Evolutionary conservation across 2,888 invertebrate species (phyloP).

Genomic region (Dendrolimus houi): DNA sequence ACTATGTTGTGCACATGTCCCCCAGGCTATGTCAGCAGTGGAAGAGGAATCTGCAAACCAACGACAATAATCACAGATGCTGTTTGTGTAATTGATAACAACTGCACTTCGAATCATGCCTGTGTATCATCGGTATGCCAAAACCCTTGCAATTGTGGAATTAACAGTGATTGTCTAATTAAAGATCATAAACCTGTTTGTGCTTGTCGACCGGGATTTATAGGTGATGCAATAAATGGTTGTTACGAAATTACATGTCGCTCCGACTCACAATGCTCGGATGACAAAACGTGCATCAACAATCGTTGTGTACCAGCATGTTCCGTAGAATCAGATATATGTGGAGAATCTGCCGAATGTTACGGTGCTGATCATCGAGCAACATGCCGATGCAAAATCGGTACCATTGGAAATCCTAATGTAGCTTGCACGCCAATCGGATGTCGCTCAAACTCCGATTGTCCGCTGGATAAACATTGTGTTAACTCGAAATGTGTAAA

Average conservation of each 20-base stretch:
- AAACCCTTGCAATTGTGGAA: slow-evolving; percentile 90
- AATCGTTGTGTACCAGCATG: slow-evolving; percentile 90
- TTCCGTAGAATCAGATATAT: slow-evolving; percentile 80
- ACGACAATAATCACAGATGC: slow-evolving; percentile 78
- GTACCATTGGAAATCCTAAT: slow-evolving; percentile 88
- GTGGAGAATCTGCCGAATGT: slow-evolving; percentile 87
- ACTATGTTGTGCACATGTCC: slow-evolving; percentile 95
- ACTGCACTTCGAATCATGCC: slow-evolving; percentile 86
- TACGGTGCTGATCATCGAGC: slow-evolving; percentile 87
- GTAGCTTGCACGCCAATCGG: slow-evolving; percentile 87
- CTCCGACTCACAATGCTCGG: slow-evolving; percentile 85
- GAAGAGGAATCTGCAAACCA: slow-evolving; percentile 88
- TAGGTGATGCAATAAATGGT: slow-evolving; percentile 89
- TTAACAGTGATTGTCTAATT: slow-evolving; percentile 89
- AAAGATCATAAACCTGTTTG: slow-evolving; percentile 92
- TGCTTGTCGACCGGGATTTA: slow-evolving; percentile 87
- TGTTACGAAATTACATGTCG: slow-evolving; percentile 86
- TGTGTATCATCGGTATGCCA: slow-evolving; percentile 88
- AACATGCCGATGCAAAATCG: slow-evolving; percentile 89
- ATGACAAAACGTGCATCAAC: slow-evolving; percentile 89
- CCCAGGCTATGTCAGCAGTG: slow-evolving; percentile 90
- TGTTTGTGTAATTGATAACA: slow-evolving; percentile 84
- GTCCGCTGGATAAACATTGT: slow-evolving; percentile 87
- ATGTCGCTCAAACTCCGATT: slow-evolving; percentile 87
- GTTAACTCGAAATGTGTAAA: slow-evolving; percentile 86